Percentiles rank a stretch among this genome's conserved stretches.
Evolutionary conservation across 2,888 invertebrate species (phyloP).

Genomic region (Flabesymbios commensalis): DNA sequence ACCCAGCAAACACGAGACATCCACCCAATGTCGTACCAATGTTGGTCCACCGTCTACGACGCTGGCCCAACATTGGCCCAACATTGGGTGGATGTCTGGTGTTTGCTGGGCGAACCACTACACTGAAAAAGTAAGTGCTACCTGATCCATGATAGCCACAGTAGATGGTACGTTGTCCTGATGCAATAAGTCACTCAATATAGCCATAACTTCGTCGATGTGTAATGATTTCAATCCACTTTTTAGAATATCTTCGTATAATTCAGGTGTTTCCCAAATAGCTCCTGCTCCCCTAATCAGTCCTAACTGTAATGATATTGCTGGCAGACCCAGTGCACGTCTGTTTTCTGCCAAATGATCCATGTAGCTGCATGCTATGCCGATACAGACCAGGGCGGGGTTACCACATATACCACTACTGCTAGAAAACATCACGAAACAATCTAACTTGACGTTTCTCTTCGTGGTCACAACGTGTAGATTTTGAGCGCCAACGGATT

Average conservation of each 20-base stretch:
- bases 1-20: too few species aligned
- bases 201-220: slow-evolving; percentile 1
- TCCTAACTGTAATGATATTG: background rate
- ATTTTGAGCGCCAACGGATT: background rate
- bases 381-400: too few species aligned
- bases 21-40: too few species aligned
- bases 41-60: too few species aligned
- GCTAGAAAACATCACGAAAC: slow-evolving; percentile 7
- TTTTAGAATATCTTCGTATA: background rate
- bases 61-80: too few species aligned
- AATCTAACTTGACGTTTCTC: background rate
- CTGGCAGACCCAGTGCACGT: background rate
- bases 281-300: background rate
- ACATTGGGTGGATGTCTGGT: too few species aligned
- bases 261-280: background rate
- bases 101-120: too few species aligned
- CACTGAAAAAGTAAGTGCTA: too few species aligned
- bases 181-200: background rate
- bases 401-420: too few species aligned
- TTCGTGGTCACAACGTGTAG: background rate
- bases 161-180: background rate
- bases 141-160: slow-evolving; percentile 1
- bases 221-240: background rate
- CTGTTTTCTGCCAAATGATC: background rate
- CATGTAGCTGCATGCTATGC: too few species aligned